Percentiles rank a stretch among this genome's conserved stretches.
Conservation (phyloP, 2,888 invertebrate species). For the Cyaniris semiargus region DNA sequence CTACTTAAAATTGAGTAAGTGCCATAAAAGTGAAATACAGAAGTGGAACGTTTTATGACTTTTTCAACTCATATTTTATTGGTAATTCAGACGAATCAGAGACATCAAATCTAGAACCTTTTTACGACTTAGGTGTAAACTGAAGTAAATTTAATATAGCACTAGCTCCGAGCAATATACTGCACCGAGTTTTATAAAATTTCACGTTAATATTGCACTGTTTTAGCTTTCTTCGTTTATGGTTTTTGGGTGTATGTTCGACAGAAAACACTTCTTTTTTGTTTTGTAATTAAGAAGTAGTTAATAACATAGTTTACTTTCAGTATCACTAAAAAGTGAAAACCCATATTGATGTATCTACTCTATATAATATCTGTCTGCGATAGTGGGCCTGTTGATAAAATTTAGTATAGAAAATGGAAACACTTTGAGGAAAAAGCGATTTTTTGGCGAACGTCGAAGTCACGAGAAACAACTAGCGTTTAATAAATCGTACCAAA, state of each 20-base stretch:
- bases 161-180: slow-evolving; percentile 20
- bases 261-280: not conserved
- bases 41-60: slow-evolving; percentile 58
- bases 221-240: not conserved
- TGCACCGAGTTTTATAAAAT: slow-evolving; percentile 11
- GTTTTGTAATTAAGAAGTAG: not conserved
- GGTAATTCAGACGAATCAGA: slow-evolving; percentile 58
- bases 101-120: slow-evolving; percentile 51
- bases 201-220: not conserved
- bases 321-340: not conserved
- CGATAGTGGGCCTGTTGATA: not conserved
- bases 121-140: slow-evolving; percentile 53
- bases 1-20: slow-evolving; percentile 36
- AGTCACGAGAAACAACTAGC: not conserved
- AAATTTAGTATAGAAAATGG: not conserved
- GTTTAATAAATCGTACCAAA: not conserved
- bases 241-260: not conserved
- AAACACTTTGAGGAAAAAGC: not conserved
- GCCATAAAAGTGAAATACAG: slow-evolving; percentile 41
- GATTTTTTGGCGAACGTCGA: not conserved
- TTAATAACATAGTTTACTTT: not conserved
- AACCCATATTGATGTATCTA: not conserved
- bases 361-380: too few species aligned
- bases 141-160: slow-evolving; percentile 45
- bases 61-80: slow-evolving; percentile 62